Conservation (phyloP, 2,888 invertebrate genomes). For the Eupithecia centaureata region DNA sequence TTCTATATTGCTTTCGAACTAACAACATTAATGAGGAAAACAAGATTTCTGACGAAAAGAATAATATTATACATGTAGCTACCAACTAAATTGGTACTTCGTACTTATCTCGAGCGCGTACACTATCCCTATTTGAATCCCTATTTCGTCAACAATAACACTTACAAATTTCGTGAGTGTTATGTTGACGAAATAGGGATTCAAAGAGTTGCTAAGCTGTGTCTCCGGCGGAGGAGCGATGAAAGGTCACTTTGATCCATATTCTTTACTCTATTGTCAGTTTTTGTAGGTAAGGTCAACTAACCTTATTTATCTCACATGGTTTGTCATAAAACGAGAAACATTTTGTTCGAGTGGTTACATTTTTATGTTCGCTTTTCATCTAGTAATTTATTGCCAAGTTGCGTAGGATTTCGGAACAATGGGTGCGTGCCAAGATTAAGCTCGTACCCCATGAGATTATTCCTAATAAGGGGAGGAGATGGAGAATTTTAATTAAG, state of each 20-base stretch:
- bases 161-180: neutral
- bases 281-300: neutral
- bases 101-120: no score
- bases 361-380: neutral
- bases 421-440: slow-evolving; percentile 25
- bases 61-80: no score
- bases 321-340: neutral
- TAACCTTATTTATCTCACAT: neutral
- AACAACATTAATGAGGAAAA: no score
- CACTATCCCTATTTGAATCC: no score
- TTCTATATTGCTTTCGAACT: no score
- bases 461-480: slow-evolving; percentile 29
- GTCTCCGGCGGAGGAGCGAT: neutral
- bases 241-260: neutral
- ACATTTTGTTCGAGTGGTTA: neutral
- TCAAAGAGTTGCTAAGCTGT: neutral
- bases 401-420: slow-evolving; percentile 1
- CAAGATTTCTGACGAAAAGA: no score
- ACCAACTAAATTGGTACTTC: no score
- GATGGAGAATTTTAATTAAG: slow-evolving; percentile 61
- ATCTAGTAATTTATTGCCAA: neutral
- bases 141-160: neutral
- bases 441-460: slow-evolving; percentile 20
- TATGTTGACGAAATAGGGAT: neutral
- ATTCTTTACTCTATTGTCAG: neutral